These are phyloP conservation scores for Rhinogobius similis DNA, from an alignment of 2,113 vertebrate species.

Conservation along the genomic window DNA sequence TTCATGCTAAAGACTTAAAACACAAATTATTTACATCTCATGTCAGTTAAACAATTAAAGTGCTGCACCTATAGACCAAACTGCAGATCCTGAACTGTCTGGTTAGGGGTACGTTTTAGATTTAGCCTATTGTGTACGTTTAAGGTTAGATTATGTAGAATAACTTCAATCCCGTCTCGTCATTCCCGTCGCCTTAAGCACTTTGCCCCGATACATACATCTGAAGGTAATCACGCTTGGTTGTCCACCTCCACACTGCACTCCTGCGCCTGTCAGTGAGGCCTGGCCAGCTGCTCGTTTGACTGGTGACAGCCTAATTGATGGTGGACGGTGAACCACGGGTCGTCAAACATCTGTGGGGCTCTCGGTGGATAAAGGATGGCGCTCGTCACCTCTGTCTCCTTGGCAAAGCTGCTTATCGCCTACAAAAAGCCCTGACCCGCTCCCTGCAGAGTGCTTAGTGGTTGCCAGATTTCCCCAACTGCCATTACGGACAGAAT, in stretches of 20 bases:
- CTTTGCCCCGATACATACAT: not conserved
- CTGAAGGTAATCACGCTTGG: not conserved
- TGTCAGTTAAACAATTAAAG: no score
- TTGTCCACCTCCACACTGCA: constrained; percentile 6
- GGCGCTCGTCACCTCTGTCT: constrained; percentile 7
- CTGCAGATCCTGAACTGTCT: no score
- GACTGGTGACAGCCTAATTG: constrained; percentile 12
- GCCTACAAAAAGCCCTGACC: constrained; percentile 24
- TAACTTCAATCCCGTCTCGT: not conserved
- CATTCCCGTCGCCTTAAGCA: not conserved
- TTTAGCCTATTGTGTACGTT: not conserved
- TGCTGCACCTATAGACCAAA: no score
- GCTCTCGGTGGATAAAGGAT: constrained; percentile 12
- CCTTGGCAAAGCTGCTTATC: not conserved
- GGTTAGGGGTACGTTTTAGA: no score
- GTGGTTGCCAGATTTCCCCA: constrained; percentile 11
- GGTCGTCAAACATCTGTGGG: constrained; percentile 31
- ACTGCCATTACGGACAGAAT: constrained; percentile 13
- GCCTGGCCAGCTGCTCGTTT: not conserved
- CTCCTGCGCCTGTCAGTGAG: not conserved
- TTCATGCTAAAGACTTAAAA: no score
- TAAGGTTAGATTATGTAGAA: not conserved
- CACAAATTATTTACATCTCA: no score
- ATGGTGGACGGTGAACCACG: constrained; percentile 11
- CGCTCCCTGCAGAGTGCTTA: constrained; percentile 5